Conservation (phyloP, 2,888 invertebrate genomes). For the Lochmaea crataegi region DNA sequence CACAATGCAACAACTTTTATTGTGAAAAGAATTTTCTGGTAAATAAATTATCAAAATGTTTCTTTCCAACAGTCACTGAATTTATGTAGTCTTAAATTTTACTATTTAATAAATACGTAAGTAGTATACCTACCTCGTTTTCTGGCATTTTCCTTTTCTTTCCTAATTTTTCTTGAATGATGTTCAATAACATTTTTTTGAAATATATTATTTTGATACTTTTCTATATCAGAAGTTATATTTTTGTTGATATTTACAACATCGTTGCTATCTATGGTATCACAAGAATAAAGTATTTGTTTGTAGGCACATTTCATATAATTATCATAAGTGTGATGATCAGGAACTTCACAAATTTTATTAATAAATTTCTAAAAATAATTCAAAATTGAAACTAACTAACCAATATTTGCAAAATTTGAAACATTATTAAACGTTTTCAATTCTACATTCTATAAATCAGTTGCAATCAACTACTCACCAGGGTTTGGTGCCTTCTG, state of each 20-base stretch:
- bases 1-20: too few relatives aligned
- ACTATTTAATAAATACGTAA: too few relatives aligned
- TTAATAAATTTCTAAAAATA: slow-evolving; percentile 46
- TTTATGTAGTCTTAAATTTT: too few relatives aligned
- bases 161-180: slow-evolving; percentile 5
- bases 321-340: slow-evolving; percentile 34
- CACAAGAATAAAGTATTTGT: slow-evolving; percentile 22
- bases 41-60: too few relatives aligned
- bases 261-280: slow-evolving; percentile 23
- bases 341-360: slow-evolving; percentile 38
- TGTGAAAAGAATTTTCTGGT: too few relatives aligned
- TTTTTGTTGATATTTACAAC: slow-evolving; percentile 17
- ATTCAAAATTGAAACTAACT: not conserved
- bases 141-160: slow-evolving; percentile 8
- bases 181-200: slow-evolving; percentile 23
- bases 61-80: too few relatives aligned
- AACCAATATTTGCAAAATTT: slow-evolving; percentile 14
- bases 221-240: slow-evolving; percentile 32
- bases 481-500: slow-evolving; percentile 48
- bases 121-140: not conserved
- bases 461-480: slow-evolving; percentile 29
- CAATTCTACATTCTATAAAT: not conserved
- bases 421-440: not conserved
- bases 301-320: slow-evolving; percentile 37
- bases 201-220: slow-evolving; percentile 15